These are phyloP conservation scores for Dipodomys stephensi DNA, from an alignment of 2,113 vertebrate species.

Conservation along the genomic window DNA sequence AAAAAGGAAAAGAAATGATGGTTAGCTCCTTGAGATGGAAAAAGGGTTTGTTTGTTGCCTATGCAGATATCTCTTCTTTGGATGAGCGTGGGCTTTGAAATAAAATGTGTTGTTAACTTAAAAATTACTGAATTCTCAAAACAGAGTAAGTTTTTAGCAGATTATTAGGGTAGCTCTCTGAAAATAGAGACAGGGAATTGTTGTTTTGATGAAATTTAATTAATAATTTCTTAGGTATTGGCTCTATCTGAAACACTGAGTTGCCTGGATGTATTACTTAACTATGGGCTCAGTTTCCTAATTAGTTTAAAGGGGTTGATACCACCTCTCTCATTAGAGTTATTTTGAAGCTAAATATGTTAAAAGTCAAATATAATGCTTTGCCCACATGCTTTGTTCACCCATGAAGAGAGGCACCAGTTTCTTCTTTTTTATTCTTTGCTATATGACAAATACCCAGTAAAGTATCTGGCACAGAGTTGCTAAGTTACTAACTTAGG, in stretches of 20 bases:
- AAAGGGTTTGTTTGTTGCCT: neutral
- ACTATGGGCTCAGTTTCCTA: constrained; percentile 33
- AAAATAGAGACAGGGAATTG: neutral
- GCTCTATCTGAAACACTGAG: neutral
- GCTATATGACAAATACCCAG: neutral
- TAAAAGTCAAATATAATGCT: neutral
- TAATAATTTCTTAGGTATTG: constrained; percentile 18
- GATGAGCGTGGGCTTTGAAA: neutral
- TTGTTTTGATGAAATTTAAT: constrained; percentile 49
- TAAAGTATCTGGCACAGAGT: neutral
- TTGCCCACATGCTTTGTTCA: neutral
- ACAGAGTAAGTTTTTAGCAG: constrained; percentile 10
- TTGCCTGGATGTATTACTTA: constrained; percentile 17
- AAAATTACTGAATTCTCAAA: constrained; percentile 17
- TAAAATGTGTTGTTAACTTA: constrained; percentile 16
- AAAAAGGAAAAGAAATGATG: neutral
- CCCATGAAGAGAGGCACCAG: neutral
- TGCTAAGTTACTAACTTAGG: neutral
- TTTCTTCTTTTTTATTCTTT: neutral
- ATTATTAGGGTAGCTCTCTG: neutral
- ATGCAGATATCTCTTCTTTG: neutral
- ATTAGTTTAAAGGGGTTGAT: constrained; percentile 22
- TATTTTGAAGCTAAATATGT: neutral
- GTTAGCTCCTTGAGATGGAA: constrained; percentile 2
- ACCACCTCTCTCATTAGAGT: neutral